Evolutionary conservation across 2,888 invertebrate genomes (phyloP).

Genomic region (Sinohyriopsis cumingii): DNA sequence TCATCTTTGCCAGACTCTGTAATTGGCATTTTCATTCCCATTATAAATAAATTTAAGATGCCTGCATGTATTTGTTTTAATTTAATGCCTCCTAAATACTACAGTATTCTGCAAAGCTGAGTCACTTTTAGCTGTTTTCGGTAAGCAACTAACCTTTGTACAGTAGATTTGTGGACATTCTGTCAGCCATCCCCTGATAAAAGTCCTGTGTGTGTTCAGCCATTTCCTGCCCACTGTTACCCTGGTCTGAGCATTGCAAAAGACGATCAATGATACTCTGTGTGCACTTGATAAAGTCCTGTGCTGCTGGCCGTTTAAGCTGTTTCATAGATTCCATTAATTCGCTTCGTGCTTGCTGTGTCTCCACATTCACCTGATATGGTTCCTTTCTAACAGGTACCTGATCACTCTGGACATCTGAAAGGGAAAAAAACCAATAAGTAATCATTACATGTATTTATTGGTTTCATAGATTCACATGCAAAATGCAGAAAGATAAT

Average conservation of each 20-base stretch:
- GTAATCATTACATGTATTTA: constrained; percentile 3
- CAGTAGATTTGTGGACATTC: constrained; percentile 76
- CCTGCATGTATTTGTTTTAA: too few species aligned
- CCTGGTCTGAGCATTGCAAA: constrained; percentile 69
- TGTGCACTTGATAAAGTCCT: constrained; percentile 77
- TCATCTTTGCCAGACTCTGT: too few species aligned
- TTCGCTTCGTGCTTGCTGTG: constrained; percentile 70
- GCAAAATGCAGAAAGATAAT: too few species aligned
- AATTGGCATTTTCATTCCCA: too few species aligned
- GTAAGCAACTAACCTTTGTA: constrained; percentile 64
- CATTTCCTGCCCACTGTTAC: constrained; percentile 75
- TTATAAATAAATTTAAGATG: too few species aligned
- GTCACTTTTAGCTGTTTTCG: too few species aligned
- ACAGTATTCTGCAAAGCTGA: too few species aligned
- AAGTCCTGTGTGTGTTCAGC: constrained; percentile 93
- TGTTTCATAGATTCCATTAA: constrained; percentile 71
- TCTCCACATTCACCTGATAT: constrained; percentile 65
- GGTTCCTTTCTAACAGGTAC: constrained; percentile 37
- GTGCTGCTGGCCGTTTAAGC: constrained; percentile 68
- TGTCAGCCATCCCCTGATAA: constrained; percentile 84
- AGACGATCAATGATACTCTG: constrained; percentile 70
- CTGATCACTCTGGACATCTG: constrained; percentile 29
- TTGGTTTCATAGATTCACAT: too few species aligned
- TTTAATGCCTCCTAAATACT: too few species aligned
- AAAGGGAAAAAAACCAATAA: constrained; percentile 6